Evolutionary conservation across 2,797 vertebrate genomes (phyloP).

Genomic region (Muscicapa comitata): DNA sequence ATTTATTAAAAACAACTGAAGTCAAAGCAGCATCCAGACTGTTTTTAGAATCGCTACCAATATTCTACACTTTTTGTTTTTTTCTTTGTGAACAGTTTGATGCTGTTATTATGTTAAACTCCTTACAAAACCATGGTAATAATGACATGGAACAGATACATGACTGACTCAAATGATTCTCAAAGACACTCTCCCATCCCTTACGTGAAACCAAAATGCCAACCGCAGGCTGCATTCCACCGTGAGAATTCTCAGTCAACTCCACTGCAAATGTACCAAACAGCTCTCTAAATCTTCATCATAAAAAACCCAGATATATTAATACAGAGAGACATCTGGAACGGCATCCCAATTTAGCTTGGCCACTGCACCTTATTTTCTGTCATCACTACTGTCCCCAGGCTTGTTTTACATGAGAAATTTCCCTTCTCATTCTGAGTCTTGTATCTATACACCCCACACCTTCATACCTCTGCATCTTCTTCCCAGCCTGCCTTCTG

Average conservation of each 20-base stretch:
- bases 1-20: background rate
- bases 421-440: background rate
- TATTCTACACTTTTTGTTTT: background rate
- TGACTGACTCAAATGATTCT: background rate
- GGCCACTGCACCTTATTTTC: background rate
- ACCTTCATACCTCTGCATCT: background rate
- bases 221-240: background rate
- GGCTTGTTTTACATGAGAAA: background rate
- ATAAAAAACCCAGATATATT: background rate
- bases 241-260: background rate
- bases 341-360: background rate
- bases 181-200: background rate
- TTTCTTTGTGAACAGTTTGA: background rate
- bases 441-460: background rate
- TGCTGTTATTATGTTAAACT: background rate
- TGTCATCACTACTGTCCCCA: background rate
- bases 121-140: background rate
- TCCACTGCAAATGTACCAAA: accelerated
- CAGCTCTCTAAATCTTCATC: background rate
- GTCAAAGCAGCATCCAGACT: background rate
- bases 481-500: background rate
- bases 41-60: background rate
- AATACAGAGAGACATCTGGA: background rate
- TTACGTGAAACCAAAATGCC: background rate
- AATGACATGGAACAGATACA: background rate